Evolutionary conservation across 2,113 vertebrate genomes (phyloP), one percentile per base, ranked within the genome.

Genomic region (Petromus typicus): DNA sequence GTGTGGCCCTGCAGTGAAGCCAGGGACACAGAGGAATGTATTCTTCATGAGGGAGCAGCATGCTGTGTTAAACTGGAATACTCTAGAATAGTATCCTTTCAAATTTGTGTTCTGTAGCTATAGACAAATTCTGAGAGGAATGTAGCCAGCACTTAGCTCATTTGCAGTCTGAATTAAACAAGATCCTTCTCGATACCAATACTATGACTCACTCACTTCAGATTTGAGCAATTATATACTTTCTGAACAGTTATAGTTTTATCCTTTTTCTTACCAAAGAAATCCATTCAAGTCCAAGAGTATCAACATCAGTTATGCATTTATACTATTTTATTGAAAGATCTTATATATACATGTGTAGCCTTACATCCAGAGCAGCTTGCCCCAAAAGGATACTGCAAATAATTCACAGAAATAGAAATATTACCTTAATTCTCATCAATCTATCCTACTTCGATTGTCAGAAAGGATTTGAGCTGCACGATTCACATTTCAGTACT

Each of bases 111-210:
- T 92, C 91, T 76, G 73, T 43, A 61, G 14, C 45, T 76, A 73
- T 64, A 90, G 90, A 91, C 37, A 34, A 82, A 73, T 86, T 80
- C 11, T 91, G 81, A 22, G 11, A 87, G 59, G 85, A 92, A 89
- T 76, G 57, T 78, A 43, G 18, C 16, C 45, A 81, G 71, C 37
- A 30, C 85, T 32, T 95, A 80, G 7, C 1, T 18, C 96, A 23
- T 57, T 86, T 95, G 25, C 8, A 96, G 30, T 8, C 84, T 32
- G 18, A 0, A 3, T 40, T 69, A 73, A 83, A 64, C 17, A 90
- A 75, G 37, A 22, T 59, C 69, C 3, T 73, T 87, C 45, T 11
- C 66, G 5, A 0, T 1, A 57, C 67, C 48, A 93, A 83, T 34
- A 91, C 32, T 76, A 63, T 43, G 16, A 56, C 76, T 78, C 75